phyloP scores from a whole-genome alignment of 2,888 invertebrate species.

The Caenorhabditis plicata region DNA sequence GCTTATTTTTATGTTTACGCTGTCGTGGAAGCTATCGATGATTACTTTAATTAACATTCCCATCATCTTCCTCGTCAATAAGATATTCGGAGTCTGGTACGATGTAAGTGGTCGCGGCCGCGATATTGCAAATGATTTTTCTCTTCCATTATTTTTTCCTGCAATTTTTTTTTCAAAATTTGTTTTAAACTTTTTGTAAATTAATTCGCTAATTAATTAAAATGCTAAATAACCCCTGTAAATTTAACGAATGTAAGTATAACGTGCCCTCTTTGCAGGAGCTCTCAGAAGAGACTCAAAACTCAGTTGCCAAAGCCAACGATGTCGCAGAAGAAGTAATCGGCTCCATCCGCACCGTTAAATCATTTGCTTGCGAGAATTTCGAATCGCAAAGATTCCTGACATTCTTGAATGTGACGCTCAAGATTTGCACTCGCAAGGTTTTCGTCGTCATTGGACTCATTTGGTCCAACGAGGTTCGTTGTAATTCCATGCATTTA shows the following conservation, averaged over 20 bases:
- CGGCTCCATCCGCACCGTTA: slow-evolving; percentile 68
- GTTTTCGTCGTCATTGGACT: slow-evolving; percentile 66
- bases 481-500: neutral
- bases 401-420: slow-evolving; percentile 52
- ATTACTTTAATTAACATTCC: slow-evolving; percentile 68
- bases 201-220: too few species aligned
- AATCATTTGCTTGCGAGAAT: slow-evolving; percentile 68
- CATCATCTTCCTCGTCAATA: slow-evolving; percentile 66
- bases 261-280: slow-evolving; percentile 61
- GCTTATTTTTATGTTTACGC: slow-evolving; percentile 67
- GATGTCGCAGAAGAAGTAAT: slow-evolving; percentile 68
- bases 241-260: too few species aligned
- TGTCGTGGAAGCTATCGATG: slow-evolving; percentile 67
- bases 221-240: too few species aligned
- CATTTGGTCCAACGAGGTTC: slow-evolving; percentile 66
- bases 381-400: slow-evolving; percentile 64
- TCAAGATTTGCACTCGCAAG: slow-evolving; percentile 62
- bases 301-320: slow-evolving; percentile 67
- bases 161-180: slow-evolving; percentile 1
- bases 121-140: neutral
- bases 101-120: too few species aligned
- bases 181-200: neutral
- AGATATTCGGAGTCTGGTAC: slow-evolving; percentile 67
- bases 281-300: slow-evolving; percentile 67
- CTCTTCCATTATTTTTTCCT: neutral